A percentile compares a stretch with the other conserved stretches of the same genome.
phyloP scores from a whole-genome alignment of 2,888 invertebrate genomes.

The Serripes groenlandicus region DNA sequence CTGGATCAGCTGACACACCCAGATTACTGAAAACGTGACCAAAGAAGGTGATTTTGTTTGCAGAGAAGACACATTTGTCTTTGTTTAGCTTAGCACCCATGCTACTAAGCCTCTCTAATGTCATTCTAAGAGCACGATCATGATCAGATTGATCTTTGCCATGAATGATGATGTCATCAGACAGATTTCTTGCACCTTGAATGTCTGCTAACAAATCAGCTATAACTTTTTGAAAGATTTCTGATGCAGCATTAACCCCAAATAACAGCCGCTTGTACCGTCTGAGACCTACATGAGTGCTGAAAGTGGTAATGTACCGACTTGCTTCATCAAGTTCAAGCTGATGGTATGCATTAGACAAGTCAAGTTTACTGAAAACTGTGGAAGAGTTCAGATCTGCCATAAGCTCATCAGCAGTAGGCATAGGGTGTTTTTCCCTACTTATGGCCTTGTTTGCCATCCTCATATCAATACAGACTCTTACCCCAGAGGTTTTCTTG shows the following conservation, averaged over 20 bases:
- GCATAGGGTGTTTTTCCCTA: constrained; percentile 53
- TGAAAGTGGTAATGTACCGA: constrained; percentile 52
- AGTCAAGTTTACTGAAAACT: constrained; percentile 68
- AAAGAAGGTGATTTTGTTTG: constrained; percentile 53
- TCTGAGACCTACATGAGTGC: constrained; percentile 54
- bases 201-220: constrained; percentile 37
- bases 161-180: constrained; percentile 63
- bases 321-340: too few relatives aligned
- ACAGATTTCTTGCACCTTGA: constrained; percentile 44
- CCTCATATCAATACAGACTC: constrained; percentile 67
- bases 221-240: constrained; percentile 50
- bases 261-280: constrained; percentile 50
- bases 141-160: constrained; percentile 55
- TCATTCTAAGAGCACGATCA: constrained; percentile 38
- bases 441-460: constrained; percentile 52
- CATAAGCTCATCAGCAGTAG: constrained; percentile 57
- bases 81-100: constrained; percentile 63
- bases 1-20: constrained; percentile 50
- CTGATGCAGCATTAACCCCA: constrained; percentile 51
- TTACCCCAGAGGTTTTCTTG: constrained; percentile 62
- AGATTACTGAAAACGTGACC: constrained; percentile 48
- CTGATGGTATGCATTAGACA: too few relatives aligned
- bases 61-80: constrained; percentile 66
- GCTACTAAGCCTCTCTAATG: constrained; percentile 52
- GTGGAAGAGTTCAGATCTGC: constrained; percentile 51